A percentile compares a stretch with the other conserved stretches of the same genome.
Conservation (phyloP, 2,797 vertebrate species). For the Pseudocheirus occidentalis region DNA sequence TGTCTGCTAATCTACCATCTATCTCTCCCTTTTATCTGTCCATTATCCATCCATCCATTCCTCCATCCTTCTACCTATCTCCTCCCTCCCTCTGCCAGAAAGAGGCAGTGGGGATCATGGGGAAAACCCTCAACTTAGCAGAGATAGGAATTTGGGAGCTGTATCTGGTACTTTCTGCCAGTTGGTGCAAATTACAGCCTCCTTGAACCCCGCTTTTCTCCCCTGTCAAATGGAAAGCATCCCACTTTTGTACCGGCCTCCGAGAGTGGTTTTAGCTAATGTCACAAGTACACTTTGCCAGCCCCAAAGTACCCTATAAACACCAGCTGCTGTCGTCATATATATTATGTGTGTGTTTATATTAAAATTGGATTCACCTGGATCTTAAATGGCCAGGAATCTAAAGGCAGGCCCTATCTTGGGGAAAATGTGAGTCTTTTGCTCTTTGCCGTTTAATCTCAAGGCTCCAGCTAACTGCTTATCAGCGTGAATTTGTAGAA, state of each 20-base stretch:
- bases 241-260: background rate
- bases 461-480: slow-evolving; percentile 1
- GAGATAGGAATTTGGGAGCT: background rate
- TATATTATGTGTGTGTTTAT: background rate
- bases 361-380: too few species aligned
- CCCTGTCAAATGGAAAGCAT: background rate
- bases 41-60: background rate
- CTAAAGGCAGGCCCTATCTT: background rate
- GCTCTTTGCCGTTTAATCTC: slow-evolving; percentile 44
- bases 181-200: background rate
- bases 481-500: background rate
- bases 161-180: too few species aligned
- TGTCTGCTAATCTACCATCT: too few species aligned
- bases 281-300: too few species aligned
- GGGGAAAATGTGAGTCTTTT: background rate
- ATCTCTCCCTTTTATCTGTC: background rate
- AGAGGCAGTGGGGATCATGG: too few species aligned
- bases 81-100: too few species aligned
- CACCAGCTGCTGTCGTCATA: background rate
- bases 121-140: background rate
- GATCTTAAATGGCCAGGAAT: too few species aligned
- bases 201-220: background rate
- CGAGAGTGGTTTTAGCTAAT: background rate
- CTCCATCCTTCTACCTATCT: too few species aligned
- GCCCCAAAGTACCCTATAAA: background rate